Conservation (phyloP, 1,140 invertebrate genomes). For the Copidosoma floridanum region DNA sequence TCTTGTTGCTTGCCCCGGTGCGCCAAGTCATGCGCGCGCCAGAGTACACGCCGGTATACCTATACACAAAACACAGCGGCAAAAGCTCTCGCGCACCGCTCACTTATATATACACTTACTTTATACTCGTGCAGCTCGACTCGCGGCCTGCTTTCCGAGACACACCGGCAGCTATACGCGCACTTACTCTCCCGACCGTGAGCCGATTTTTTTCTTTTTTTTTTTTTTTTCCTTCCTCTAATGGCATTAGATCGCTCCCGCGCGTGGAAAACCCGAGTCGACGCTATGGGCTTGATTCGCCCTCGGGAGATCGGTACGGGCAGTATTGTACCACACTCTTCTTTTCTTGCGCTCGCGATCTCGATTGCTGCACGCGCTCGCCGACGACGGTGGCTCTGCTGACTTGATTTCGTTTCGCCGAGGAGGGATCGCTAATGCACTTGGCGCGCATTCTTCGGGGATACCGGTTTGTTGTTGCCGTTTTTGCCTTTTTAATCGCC, state of each 20-base stretch:
- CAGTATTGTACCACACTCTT: too few relatives aligned
- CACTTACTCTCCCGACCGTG: background rate
- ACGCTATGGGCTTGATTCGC: background rate
- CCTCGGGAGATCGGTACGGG: background rate
- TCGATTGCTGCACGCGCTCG: too few relatives aligned
- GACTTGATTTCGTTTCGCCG: too few relatives aligned
- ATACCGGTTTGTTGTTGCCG: too few relatives aligned
- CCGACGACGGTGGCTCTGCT: too few relatives aligned
- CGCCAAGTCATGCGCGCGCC: background rate
- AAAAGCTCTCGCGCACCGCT: slow-evolving; percentile 3
- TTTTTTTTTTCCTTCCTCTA: background rate
- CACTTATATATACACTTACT: background rate
- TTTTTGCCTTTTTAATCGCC: too few relatives aligned
- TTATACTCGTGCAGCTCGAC: background rate
- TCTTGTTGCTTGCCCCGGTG: slow-evolving; percentile 13
- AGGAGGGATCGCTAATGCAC: too few relatives aligned
- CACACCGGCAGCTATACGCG: background rate
- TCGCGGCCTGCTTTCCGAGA: slow-evolving; percentile 9
- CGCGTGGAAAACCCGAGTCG: background rate
- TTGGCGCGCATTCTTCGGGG: too few relatives aligned
- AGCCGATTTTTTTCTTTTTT: background rate
- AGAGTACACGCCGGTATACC: too few relatives aligned
- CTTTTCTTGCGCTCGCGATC: too few relatives aligned
- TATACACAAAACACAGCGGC: background rate
- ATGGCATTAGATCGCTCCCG: background rate